Evolutionary conservation across 2,113 vertebrate genomes (phyloP).

Genomic region (Anas platyrhynchos): DNA sequence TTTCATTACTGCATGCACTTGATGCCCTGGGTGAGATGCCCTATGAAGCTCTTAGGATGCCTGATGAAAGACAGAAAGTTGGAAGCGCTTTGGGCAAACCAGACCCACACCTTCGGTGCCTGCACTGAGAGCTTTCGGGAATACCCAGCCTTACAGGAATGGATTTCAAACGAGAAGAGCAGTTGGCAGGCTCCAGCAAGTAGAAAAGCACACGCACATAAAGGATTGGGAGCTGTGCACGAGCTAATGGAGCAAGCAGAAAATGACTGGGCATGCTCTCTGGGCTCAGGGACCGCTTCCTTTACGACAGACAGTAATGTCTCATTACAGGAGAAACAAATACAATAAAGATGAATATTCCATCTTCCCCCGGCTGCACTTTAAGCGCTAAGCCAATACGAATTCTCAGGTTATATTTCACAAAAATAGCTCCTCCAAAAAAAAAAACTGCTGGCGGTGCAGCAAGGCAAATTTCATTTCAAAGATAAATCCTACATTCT

Average conservation of each 20-base stretch:
- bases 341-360: conserved; percentile 50
- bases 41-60: not conserved
- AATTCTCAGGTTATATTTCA: conserved; percentile 43
- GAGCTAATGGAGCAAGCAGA: conserved; percentile 54
- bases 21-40: not conserved
- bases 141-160: conserved; percentile 51
- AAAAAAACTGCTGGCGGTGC: not conserved
- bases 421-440: conserved; percentile 39
- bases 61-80: not conserved
- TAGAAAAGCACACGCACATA: conserved; percentile 43
- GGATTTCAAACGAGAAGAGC: conserved; percentile 52
- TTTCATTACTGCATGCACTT: not conserved
- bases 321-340: conserved; percentile 43
- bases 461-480: conserved; percentile 1
- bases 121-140: conserved; percentile 39
- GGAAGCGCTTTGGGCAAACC: not conserved
- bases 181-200: conserved; percentile 63
- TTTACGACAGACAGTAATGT: not conserved
- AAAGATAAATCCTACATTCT: conserved; percentile 33
- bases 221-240: conserved; percentile 34
- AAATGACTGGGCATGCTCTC: conserved; percentile 32
- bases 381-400: conserved; percentile 28
- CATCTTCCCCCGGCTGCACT: conserved; percentile 28
- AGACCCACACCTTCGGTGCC: not conserved
- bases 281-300: not conserved